Base-by-base conservation (phyloP, 2,888 invertebrate genomes). In the Cryptocheilus praepositus region DNA sequence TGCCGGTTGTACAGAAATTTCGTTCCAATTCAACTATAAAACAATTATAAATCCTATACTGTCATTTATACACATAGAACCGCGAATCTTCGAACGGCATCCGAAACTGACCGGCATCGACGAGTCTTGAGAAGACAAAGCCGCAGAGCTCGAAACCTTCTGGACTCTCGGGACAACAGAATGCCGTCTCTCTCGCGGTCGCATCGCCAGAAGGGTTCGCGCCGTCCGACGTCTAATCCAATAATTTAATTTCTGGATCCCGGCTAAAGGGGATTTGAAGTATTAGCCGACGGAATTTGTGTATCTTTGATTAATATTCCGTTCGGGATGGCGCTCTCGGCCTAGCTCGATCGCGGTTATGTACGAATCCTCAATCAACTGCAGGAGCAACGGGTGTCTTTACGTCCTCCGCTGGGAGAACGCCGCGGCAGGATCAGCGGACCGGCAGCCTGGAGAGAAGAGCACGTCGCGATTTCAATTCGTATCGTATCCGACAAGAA, bases 291-390 rank as follows among this genome's bases (percentile, higher is more conserved):
- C 82, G 85, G 86, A 86, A 88, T 88, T 88, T 88, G 88, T 87
- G 86, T 86, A 87, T 88, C 88, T 88, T 88, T 88, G 88, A 88
- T 88, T 88, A 88, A 88, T 88, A 88, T 88, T 88, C 88, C 83
- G 84, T 87, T 86, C 85, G 81, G 74, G 81, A 77, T 73, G 71
- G 75, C 71, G 78, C 36, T 36, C 78, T 79, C 78, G 81, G 81
- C 78, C 83, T 81, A 81, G 81, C 82, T 81, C 84, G 84, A 87
- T 87, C 85, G 85, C 84, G 81, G 83, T 84, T 84, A 75, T 68
- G 77, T 77, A 79, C 84, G 86, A 86, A 87, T 87, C 85, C 86
- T 84, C 85, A 88, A 86, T 85, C 86, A 86, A 86, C 85, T 82
- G 64, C 66, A 67, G 69, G 66, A 62, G 55, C 65, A 25, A 59